phyloP scores from a whole-genome alignment of 2,797 vertebrate species.

The Micromesistius poutassou region DNA sequence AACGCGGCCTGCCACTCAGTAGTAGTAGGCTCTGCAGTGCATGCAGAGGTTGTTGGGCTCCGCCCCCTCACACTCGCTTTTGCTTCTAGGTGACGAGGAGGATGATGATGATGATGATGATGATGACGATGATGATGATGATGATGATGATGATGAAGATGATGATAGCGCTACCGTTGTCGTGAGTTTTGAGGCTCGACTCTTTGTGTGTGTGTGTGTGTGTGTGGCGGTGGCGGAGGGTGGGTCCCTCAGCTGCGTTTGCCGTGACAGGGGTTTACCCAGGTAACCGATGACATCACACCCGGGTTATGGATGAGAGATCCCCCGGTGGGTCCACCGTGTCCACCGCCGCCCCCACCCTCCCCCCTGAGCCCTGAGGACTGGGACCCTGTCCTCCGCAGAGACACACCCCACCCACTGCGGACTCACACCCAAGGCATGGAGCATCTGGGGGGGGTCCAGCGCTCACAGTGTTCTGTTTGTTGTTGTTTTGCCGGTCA shows the following conservation, averaged over 20 bases:
- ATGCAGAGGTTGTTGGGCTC: constrained; percentile 68
- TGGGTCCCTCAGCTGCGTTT: too few species aligned
- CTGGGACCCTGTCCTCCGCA: too few species aligned
- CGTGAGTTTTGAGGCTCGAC: constrained; percentile 51
- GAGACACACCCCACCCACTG: constrained; percentile 5
- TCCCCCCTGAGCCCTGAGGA: too few species aligned
- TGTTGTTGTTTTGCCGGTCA: constrained; percentile 45
- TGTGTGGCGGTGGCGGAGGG: constrained; percentile 2
- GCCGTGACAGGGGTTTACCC: constrained; percentile 25
- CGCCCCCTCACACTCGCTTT: constrained; percentile 60
- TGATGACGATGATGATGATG: constrained; percentile 1
- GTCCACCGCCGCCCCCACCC: too few species aligned
- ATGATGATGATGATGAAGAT: too few species aligned
- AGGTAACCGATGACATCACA: constrained; percentile 45
- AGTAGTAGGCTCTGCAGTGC: constrained; percentile 59
- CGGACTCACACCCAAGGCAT: constrained; percentile 35
- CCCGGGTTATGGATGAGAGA: constrained; percentile 7
- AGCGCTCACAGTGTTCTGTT: constrained; percentile 42
- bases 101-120: too few species aligned
- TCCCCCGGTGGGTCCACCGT: too few species aligned
- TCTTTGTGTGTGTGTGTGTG: not conserved
- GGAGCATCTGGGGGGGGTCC: constrained; percentile 25
- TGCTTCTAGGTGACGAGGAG: constrained; percentile 40
- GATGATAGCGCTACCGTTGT: constrained; percentile 33
- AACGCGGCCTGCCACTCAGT: constrained; percentile 51